phyloP scores from a whole-genome alignment of 1,140 invertebrate species.

The Metaphire vulgaris region DNA sequence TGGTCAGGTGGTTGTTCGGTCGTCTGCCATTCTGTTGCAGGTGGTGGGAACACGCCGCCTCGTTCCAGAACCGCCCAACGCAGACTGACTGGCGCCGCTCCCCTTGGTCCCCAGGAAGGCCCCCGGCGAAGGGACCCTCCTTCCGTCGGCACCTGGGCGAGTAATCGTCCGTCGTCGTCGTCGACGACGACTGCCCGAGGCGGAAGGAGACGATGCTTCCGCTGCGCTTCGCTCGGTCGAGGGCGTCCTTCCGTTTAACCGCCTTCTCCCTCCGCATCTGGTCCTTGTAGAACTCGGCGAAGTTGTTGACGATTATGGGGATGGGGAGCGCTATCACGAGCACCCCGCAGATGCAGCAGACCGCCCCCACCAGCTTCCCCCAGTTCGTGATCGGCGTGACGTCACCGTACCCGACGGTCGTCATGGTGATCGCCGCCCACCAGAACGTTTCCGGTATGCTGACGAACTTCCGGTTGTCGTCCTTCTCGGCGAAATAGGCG shows the following conservation, averaged over 20 bases:
- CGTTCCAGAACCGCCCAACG: no score
- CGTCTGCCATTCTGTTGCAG: no score
- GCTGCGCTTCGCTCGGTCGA: conserved; percentile 81
- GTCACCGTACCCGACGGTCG: conserved; percentile 83
- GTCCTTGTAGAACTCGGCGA: no score
- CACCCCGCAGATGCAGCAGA: conserved; percentile 97
- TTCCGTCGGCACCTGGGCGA: no score
- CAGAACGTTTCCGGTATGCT: conserved; percentile 48
- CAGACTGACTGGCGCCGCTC: no score
- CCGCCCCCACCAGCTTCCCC: conserved; percentile 51
- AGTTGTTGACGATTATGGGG: conserved; percentile 57
- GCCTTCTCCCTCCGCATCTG: conserved; percentile 97
- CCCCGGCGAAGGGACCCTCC: no score
- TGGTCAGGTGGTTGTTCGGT: no score
- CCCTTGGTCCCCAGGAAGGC: no score
- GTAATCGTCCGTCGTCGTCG: no score
- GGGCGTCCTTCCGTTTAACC: conserved; percentile 83
- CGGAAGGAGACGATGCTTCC: conserved; percentile 60
- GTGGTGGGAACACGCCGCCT: no score
- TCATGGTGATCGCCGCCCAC: conserved; percentile 96
- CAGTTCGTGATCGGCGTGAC: conserved; percentile 46
- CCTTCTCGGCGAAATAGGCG: conserved; percentile 97
- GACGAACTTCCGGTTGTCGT: conserved; percentile 42
- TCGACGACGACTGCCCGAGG: no score
- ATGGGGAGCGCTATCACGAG: conserved; percentile 99